These are phyloP conservation scores for Chymomyza costata DNA, from an alignment of 1,140 invertebrate species.

Conservation along the genomic window DNA sequence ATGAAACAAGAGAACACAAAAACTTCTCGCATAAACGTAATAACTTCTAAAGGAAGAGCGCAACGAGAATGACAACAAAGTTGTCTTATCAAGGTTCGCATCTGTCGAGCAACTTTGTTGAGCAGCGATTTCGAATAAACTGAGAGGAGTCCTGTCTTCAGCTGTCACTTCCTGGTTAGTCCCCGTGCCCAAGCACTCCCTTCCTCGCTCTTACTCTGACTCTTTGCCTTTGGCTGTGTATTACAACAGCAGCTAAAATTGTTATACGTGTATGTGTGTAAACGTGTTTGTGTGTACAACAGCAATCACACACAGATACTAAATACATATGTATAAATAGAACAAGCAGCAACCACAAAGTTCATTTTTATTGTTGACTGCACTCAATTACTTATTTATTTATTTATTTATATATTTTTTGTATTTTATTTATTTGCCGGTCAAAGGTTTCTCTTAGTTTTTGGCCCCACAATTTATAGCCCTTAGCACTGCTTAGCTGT, in stretches of 20 bases:
- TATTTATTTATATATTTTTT: constrained; percentile 29
- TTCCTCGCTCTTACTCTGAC: too few species aligned
- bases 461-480: constrained; percentile 5
- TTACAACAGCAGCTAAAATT: neutral
- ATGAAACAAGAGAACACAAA: too few species aligned
- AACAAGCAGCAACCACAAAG: constrained; percentile 7
- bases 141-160: too few species aligned
- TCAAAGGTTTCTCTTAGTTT: constrained; percentile 1
- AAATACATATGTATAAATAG: too few species aligned
- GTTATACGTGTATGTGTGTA: neutral
- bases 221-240: constrained; percentile 2
- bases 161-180: neutral
- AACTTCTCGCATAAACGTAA: too few species aligned
- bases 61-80: too few species aligned
- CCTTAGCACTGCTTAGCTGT: too few species aligned
- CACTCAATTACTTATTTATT: constrained; percentile 60
- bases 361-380: constrained; percentile 69
- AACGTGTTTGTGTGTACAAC: constrained; percentile 4
- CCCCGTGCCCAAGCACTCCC: too few species aligned
- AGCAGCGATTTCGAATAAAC: too few species aligned
- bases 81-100: too few species aligned
- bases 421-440: neutral
- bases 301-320: constrained; percentile 43
- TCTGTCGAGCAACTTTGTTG: too few species aligned
- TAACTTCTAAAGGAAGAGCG: too few species aligned